These are phyloP conservation scores for Microcebus jonahi DNA, from an alignment of 2,113 vertebrate species.

Conservation along the genomic window DNA sequence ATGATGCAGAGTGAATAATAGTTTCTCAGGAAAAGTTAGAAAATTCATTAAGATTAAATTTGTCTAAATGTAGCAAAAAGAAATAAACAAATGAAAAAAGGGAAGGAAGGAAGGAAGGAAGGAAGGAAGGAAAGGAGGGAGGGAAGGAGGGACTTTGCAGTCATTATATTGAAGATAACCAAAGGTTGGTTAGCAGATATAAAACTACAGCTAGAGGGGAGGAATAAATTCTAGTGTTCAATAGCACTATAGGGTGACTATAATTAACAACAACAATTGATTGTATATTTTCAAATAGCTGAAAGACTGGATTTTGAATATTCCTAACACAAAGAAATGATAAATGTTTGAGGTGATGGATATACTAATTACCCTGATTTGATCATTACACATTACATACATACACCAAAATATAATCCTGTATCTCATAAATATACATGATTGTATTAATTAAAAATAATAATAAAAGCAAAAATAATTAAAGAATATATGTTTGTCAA, in stretches of 20 bases:
- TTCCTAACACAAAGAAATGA: background rate
- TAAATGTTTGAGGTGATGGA: background rate
- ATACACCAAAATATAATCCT: background rate
- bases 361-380: background rate
- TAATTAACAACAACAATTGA: background rate
- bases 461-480: background rate
- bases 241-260: background rate
- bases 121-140: background rate
- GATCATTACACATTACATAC: background rate
- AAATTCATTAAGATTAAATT: background rate
- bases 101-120: background rate
- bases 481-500: background rate
- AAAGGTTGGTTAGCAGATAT: background rate
- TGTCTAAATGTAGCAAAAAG: background rate
- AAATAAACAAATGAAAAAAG: background rate
- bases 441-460: background rate
- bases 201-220: background rate
- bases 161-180: background rate
- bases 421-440: background rate
- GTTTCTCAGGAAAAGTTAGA: background rate
- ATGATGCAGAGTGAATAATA: background rate
- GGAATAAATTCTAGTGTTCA: background rate
- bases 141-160: background rate
- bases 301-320: background rate
- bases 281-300: background rate